Percentiles rank a stretch among this genome's conserved stretches.
Conservation (phyloP, 2,113 vertebrate genomes). For the Notothenia coriiceps region DNA sequence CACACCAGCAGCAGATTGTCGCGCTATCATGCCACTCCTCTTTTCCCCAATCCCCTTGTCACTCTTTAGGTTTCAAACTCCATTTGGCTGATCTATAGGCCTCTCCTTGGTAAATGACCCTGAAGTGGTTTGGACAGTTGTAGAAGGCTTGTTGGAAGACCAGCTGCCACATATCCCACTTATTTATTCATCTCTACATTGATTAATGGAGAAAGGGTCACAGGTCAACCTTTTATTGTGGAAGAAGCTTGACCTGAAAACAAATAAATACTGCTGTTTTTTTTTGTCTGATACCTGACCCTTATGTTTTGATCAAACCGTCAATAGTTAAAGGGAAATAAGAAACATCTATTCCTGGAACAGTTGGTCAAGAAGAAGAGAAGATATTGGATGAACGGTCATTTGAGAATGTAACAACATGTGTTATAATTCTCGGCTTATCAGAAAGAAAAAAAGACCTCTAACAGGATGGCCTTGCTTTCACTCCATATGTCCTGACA, state of each 20-base stretch:
- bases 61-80: conserved; percentile 86
- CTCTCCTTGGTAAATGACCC: conserved; percentile 75
- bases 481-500: conserved; percentile 18
- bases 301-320: conserved; percentile 48
- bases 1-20: conserved; percentile 82
- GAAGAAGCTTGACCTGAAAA: conserved; percentile 69
- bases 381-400: conserved; percentile 38
- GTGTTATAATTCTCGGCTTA: background rate
- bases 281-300: conserved; percentile 49
- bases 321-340: conserved; percentile 32
- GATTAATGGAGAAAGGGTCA: conserved; percentile 83
- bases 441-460: conserved; percentile 2
- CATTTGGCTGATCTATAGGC: conserved; percentile 81
- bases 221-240: conserved; percentile 78
- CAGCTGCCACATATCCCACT: conserved; percentile 81
- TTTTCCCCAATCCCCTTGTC: conserved; percentile 81
- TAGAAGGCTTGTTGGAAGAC: conserved; percentile 82
- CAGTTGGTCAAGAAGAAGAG: conserved; percentile 27
- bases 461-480: conserved; percentile 1
- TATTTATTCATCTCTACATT: conserved; percentile 81
- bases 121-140: conserved; percentile 84
- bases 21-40: conserved; percentile 49
- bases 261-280: conserved; percentile 76
- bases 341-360: conserved; percentile 16
- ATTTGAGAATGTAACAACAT: conserved; percentile 28